Evolutionary conservation across 1,140 invertebrate genomes (phyloP), one percentile per base, ranked within the genome.

Genomic region (Cyclina sinensis): DNA sequence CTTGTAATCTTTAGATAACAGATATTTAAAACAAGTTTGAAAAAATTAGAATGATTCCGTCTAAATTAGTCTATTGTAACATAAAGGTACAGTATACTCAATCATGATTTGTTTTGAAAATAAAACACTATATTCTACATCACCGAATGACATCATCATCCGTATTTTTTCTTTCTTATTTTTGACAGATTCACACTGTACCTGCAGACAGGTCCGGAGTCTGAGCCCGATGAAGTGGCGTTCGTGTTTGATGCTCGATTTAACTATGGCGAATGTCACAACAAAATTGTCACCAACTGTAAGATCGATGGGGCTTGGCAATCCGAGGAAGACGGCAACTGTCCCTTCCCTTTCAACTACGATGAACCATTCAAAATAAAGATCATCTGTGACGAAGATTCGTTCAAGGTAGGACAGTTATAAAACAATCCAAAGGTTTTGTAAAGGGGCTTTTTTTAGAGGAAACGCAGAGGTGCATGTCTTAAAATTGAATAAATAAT

Each of bases 271-370:
- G 35, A 70, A 14, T 39, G 16, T 62, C 80, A 91, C 9, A 93
- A 94, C 30, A 92, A 92, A n/a, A 93, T 98, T 12, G 97, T 99
- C 3, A 96, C 97, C 18, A 98, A 98, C 95, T 96, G 97, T 32
- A 97, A 97, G 95, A 96, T 96, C 85, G 96, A 97, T 91, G 97
- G 97, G 0, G 96, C 96, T 89, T 98, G 97, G 97, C 97, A 97
- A 27, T 94, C 96, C 9, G 98, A 98, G 95, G 97, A 98, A 91
- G 96, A 97, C 89, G 96, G 96, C 86, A 97, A 97, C 18, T 96
- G 95, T 37, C 88, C 85, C 48, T 96, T 97, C 91, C 97, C 97
- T 0, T 96, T 99, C 81, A 95, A 95, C 57, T 96, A 96, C 3
- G 97, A 97, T 2, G 96, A 97, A 80, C 96, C 97, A 90, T 98